Evolutionary conservation across 1,140 invertebrate species (phyloP).

Genomic region (Ceratina australensis): DNA sequence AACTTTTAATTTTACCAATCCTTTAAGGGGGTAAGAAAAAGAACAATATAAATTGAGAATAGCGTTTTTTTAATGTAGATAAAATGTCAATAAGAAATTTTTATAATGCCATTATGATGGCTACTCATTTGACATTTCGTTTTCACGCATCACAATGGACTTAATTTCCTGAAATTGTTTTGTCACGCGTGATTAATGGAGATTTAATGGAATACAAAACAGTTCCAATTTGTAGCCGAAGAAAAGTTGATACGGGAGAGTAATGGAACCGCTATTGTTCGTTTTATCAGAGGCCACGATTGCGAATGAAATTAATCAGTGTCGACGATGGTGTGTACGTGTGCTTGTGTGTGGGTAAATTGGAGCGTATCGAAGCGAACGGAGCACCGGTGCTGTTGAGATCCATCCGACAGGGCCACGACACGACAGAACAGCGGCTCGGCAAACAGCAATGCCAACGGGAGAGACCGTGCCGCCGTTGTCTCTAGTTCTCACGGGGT

Average conservation of each 20-base stretch:
- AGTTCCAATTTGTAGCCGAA: neutral
- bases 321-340: neutral
- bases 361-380: conserved; percentile 11
- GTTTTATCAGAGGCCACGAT: conserved; percentile 3
- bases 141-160: too few species aligned
- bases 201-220: neutral
- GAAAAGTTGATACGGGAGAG: conserved; percentile 11
- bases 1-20: too few species aligned
- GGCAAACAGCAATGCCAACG: conserved; percentile 43
- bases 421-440: conserved; percentile 42
- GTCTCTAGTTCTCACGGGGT: conserved; percentile 72
- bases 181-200: neutral
- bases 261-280: neutral
- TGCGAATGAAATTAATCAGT: conserved; percentile 4
- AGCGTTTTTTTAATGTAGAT: neutral
- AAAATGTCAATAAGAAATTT: neutral
- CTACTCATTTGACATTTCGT: neutral
- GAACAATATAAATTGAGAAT: neutral
- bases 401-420: conserved; percentile 36
- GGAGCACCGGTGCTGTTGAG: conserved; percentile 6
- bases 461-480: conserved; percentile 45
- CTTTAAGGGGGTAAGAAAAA: too few species aligned
- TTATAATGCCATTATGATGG: neutral
- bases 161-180: neutral
- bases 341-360: conserved; percentile 33